Base-by-base conservation (phyloP, 2,797 vertebrate species). In the Sebastes steindachneri region DNA sequence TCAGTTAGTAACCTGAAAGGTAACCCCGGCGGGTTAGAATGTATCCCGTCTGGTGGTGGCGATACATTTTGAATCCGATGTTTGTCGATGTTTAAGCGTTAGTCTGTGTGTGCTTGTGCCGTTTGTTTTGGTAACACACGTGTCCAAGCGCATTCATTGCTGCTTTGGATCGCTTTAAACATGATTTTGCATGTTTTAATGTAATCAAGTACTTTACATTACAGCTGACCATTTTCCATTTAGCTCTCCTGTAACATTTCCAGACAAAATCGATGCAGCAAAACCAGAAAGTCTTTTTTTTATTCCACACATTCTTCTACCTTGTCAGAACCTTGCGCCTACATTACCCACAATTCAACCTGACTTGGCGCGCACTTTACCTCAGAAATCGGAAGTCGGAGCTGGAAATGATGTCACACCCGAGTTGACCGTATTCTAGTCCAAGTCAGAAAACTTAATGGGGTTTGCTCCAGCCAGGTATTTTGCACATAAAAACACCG, bases 1-100 rank as follows among this genome's bases (percentile, higher is more conserved):
- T 97, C 97, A 77, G 94, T 97, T 96, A 97, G 96, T 95, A 95
- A 95, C 86, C 93, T 91, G 59, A 95, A 96, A 99, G 97, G 97
- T 98, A 97, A 97, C 91, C 67, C 65, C 59, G 10, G 75, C 62
- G 88, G 91, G 90, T 93, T 92, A 75, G 86, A 85, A 92, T 92
- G 93, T 90, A 92, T 92, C 90, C 62, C 4, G 65, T 29, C 6
- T 58, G 63, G 1, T 1, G 41, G 41, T 51, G 48, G 17, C 19
- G 87, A 94, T 94, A 92, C 93, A 93, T 94, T 90, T 91, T 90
- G 63, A 94, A 94, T 66, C 88, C 77, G 53, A 80, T 68, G 63
- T 68, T 23, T 59, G 69, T 81, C 35, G 26, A 65, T 77, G 73
- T 76, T 54, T 54, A 2, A 64, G 48, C 68, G 7, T 73, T 57